These are phyloP conservation scores for Myripristis murdjan DNA, from an alignment of 2,797 vertebrate species.

Conservation along the genomic window DNA sequence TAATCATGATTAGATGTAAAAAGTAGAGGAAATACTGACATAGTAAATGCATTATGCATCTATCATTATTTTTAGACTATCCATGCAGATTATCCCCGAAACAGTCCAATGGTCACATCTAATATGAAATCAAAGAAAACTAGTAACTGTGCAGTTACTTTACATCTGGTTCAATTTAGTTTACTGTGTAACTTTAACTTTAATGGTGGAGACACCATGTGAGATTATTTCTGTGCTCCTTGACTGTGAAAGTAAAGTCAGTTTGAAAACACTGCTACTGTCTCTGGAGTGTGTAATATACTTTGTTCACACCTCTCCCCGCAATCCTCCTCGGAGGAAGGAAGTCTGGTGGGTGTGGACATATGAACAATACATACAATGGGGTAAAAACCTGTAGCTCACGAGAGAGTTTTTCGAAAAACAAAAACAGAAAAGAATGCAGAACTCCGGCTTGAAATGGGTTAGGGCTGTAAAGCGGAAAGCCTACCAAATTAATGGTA, in stretches of 20 bases:
- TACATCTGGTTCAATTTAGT: not conserved
- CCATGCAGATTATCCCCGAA: not conserved
- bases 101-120: not conserved
- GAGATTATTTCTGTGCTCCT: not conserved
- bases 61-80: not conserved
- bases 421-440: constrained; percentile 20
- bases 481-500: constrained; percentile 42
- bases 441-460: constrained; percentile 12
- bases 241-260: not conserved
- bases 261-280: not conserved
- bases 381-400: constrained; percentile 10
- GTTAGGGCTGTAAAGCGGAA: constrained; percentile 25
- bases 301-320: constrained; percentile 1
- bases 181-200: not conserved
- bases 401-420: constrained; percentile 8
- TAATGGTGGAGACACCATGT: not conserved
- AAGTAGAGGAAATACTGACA: not conserved
- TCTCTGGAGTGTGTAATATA: not conserved
- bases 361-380: constrained; percentile 44
- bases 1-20: not conserved
- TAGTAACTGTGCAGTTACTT: not conserved
- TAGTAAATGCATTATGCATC: too few relatives aligned
- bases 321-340: constrained; percentile 36
- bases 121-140: too few relatives aligned
- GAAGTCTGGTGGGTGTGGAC: constrained; percentile 38